Percentiles rank a stretch among this genome's conserved stretches.
phyloP scores from a whole-genome alignment of 2,888 invertebrate genomes.

The Diogma glabrata region DNA sequence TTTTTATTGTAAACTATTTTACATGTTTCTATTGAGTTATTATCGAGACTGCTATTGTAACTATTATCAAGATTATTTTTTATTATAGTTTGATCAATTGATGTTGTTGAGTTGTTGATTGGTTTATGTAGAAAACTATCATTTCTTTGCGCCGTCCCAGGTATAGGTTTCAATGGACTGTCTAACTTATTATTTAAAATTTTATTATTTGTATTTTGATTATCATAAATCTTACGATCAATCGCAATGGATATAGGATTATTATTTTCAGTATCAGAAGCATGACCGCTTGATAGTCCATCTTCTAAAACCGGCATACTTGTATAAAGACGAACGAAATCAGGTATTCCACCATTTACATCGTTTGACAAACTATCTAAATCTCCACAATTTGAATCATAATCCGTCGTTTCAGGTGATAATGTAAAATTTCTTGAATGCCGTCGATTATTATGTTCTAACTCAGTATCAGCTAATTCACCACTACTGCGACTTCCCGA shows the following conservation, averaged over 20 bases:
- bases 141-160: slow-evolving; percentile 1
- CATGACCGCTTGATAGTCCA: slow-evolving; percentile 86
- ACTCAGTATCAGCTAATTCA: slow-evolving; percentile 32
- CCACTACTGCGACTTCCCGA: slow-evolving; percentile 36
- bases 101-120: not conserved
- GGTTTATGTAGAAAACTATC: not conserved
- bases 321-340: slow-evolving; percentile 53
- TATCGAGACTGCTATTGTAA: slow-evolving; percentile 12
- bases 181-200: slow-evolving; percentile 13
- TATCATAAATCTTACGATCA: slow-evolving; percentile 19
- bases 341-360: slow-evolving; percentile 39
- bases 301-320: slow-evolving; percentile 90
- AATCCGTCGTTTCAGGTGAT: slow-evolving; percentile 88
- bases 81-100: not conserved
- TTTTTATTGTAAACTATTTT: not conserved
- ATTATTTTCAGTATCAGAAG: slow-evolving; percentile 84
- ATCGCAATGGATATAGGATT: slow-evolving; percentile 37
- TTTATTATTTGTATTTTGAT: slow-evolving; percentile 11
- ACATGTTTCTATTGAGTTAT: slow-evolving; percentile 10
- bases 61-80: not conserved
- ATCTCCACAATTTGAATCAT: slow-evolving; percentile 79
- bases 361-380: slow-evolving; percentile 54
- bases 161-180: slow-evolving; percentile 13
- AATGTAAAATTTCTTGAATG: slow-evolving; percentile 77
- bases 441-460: slow-evolving; percentile 31